Evolutionary conservation across 1,140 invertebrate genomes (phyloP), one percentile per base, ranked within the genome.

Genomic region (Calephelis nemesis): DNA sequence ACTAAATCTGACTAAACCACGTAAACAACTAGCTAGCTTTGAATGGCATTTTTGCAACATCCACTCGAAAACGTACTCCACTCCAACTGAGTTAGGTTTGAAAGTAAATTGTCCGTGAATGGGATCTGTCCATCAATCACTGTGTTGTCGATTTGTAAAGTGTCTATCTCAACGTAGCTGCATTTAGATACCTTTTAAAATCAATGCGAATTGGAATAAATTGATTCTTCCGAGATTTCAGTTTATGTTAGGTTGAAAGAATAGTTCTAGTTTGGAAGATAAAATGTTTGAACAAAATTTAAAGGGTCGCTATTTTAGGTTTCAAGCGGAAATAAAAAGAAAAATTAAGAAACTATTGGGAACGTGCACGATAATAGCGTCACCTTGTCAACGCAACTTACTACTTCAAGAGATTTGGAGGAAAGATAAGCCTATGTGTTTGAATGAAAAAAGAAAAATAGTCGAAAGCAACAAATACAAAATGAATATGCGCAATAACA

Each of bases 1-100:
- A 72, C 63, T 69, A 66, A 68, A 49, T 65, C 62, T 72, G 68
- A 68, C 65, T 58, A 68, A 58, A 62, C 60, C 19, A 63, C 63
- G 66, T 30, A 30, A 54, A 54, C 52, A 54, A 30, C 52, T 54
- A 54, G 52, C 52, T 54, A 54, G 19, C 52, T 54, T 54, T 15
- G 52, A 54, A 54, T 54, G 52, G 52, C 15, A 19, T 54, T 54
- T 54, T 54, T 54, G 52, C 52, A 54, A 54, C 30, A 54, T 54
- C 10, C 52, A 54, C 10, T 54, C 13, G 52, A 54, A 54, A 54
- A 54, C 19, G 19, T 54, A 30, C 52, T 30, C 52, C 52, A 54
- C 10, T 54, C 52, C 50, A 13, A 54, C 13, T 10, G 50, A 19
- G 52, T 58, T 58, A 58, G 10, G 52, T 58, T 9, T 58, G 52